These are phyloP conservation scores for Champsocephalus gunnari DNA, from an alignment of 2,797 vertebrate genomes.

Conservation along the genomic window DNA sequence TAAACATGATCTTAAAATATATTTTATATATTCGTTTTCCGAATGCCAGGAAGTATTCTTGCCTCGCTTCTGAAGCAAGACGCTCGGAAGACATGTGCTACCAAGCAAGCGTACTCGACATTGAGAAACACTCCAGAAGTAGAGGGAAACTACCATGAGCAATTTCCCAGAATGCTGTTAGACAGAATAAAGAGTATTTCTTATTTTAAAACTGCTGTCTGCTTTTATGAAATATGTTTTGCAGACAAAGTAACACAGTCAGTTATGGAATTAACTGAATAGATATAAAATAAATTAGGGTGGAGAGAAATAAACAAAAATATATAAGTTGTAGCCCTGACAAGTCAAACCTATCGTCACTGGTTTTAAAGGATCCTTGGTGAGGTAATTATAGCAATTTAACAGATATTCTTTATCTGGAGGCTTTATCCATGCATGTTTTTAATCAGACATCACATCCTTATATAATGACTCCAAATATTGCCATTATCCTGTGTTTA, in stretches of 20 bases:
- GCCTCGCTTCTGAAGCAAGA: too few relatives aligned
- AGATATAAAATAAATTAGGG: slow-evolving; percentile 13
- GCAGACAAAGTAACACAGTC: not conserved
- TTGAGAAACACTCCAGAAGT: not conserved
- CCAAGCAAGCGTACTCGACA: too few relatives aligned
- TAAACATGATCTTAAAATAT: too few relatives aligned
- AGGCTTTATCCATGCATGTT: too few relatives aligned
- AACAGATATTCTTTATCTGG: not conserved
- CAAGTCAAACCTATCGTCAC: slow-evolving; percentile 1
- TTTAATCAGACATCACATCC: not conserved
- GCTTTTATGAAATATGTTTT: slow-evolving; percentile 11
- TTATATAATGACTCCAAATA: not conserved
- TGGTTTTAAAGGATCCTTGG: slow-evolving; percentile 1
- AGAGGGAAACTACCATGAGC: slow-evolving; percentile 31
- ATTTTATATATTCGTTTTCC: too few relatives aligned
- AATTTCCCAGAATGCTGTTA: slow-evolving; percentile 15
- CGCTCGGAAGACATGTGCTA: too few relatives aligned
- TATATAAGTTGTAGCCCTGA: not conserved
- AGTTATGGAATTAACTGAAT: slow-evolving; percentile 4
- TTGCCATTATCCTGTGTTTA: not conserved
- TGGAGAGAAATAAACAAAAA: slow-evolving; percentile 4
- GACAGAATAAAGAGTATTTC: slow-evolving; percentile 27
- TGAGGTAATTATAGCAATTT: not conserved
- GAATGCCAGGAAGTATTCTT: too few relatives aligned
- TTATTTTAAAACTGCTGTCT: slow-evolving; percentile 13